Evolutionary conservation across 2,888 invertebrate genomes (phyloP).

Genomic region (Aleiodes alternator): DNA sequence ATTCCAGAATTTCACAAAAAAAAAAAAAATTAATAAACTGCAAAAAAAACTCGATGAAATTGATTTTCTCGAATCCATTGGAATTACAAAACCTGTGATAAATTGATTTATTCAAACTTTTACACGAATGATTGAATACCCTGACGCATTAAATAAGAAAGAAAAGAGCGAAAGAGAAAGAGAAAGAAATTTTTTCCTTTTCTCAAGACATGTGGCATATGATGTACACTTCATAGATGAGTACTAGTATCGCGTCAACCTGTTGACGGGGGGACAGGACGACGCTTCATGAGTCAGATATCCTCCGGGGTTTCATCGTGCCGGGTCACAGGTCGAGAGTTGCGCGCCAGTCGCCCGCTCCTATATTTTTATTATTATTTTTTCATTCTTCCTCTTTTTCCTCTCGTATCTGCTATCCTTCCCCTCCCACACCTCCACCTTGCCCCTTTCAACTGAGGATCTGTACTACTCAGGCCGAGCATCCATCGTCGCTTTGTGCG

Average conservation of each 20-base stretch:
- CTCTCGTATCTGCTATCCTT: slow-evolving; percentile 5
- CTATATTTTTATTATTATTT: slow-evolving; percentile 11
- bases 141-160: slow-evolving; percentile 4
- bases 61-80: slow-evolving; percentile 5
- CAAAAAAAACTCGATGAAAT: background rate
- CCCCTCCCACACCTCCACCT: slow-evolving; percentile 16
- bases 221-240: slow-evolving; percentile 32
- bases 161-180: background rate
- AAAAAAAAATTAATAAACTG: background rate
- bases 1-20: too few species aligned
- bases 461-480: slow-evolving; percentile 51
- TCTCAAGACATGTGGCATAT: background rate
- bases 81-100: slow-evolving; percentile 24
- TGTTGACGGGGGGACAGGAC: slow-evolving; percentile 61
- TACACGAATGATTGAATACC: slow-evolving; percentile 23
- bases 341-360: slow-evolving; percentile 56
- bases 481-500: slow-evolving; percentile 52
- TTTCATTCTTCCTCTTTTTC: slow-evolving; percentile 1
- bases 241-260: slow-evolving; percentile 43
- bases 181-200: too few species aligned
- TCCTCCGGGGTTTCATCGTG: slow-evolving; percentile 71
- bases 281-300: slow-evolving; percentile 73
- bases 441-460: slow-evolving; percentile 55
- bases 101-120: slow-evolving; percentile 11
- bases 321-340: slow-evolving; percentile 70